Conservation (phyloP, 2,797 vertebrate genomes). For the Notolabrus celidotus region DNA sequence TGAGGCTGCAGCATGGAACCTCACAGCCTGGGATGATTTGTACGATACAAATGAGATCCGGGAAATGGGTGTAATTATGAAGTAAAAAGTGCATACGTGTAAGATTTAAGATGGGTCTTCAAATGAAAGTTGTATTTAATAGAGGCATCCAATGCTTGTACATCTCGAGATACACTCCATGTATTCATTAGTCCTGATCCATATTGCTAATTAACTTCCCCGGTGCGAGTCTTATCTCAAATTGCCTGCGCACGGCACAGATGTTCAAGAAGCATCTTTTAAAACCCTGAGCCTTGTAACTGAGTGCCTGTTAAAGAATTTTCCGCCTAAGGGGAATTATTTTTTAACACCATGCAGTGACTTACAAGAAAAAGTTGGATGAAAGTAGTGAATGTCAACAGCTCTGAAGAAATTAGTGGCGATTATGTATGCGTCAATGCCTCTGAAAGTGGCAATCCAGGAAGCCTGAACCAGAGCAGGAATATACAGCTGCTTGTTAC, state of each 20-base stretch:
- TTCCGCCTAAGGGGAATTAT: slow-evolving; percentile 38
- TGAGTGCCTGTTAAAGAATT: slow-evolving; percentile 35
- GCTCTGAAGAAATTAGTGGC: slow-evolving; percentile 48
- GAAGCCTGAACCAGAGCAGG: slow-evolving; percentile 22
- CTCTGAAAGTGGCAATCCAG: slow-evolving; percentile 40
- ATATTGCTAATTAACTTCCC: slow-evolving; percentile 79
- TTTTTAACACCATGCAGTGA: slow-evolving; percentile 39
- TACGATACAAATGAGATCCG: slow-evolving; percentile 61
- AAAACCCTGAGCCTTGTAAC: slow-evolving; percentile 54
- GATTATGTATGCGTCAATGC: slow-evolving; percentile 39
- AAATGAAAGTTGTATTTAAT: slow-evolving; percentile 68
- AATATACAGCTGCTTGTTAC: slow-evolving; percentile 26
- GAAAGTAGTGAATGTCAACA: slow-evolving; percentile 59
- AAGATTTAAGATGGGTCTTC: slow-evolving; percentile 50
- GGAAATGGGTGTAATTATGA: slow-evolving; percentile 62
- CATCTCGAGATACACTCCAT: slow-evolving; percentile 63
- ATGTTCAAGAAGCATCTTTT: slow-evolving; percentile 76
- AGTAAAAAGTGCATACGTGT: slow-evolving; percentile 49
- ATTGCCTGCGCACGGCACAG: slow-evolving; percentile 72
- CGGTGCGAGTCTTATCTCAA: slow-evolving; percentile 65
- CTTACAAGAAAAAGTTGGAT: slow-evolving; percentile 57
- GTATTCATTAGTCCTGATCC: slow-evolving; percentile 76
- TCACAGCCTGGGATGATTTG: slow-evolving; percentile 56
- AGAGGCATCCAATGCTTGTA: slow-evolving; percentile 57
- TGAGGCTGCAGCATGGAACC: slow-evolving; percentile 34